Base-by-base conservation (phyloP, 2,797 vertebrate genomes). In the Trachurus trachurus region DNA sequence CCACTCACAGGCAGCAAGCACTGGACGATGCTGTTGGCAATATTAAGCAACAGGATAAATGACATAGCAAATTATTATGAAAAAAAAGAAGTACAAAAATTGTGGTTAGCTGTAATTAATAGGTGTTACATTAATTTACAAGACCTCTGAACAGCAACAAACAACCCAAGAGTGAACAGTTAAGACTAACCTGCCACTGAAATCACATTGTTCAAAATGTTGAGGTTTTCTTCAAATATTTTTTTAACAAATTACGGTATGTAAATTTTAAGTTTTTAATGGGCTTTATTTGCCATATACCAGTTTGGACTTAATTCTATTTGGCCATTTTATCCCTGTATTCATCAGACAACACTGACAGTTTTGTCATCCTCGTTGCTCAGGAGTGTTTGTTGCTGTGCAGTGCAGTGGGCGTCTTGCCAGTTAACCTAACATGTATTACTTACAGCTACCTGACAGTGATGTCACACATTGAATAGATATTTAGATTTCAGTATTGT, bases 391-490 rank as follows among this genome's bases (percentile, higher is more conserved):
- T 34, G 37, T 57, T 44, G 17, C 22, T 31, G 9, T 40, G 15
- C 29, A 26, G 21, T 13, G 29, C 40, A 54, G 47, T 40, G 57
- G 44, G 42, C 44, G 53, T 61, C 40, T 19, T 22, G 19, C 60
- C n/a, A 44, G 19, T 66, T 50, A 44, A 12, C 67, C 45, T 44
- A 19, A 49, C 37, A 34, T 21, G 9, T 31, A 12, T 63, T 11
- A 62, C 29, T n/a, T n/a, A 17, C 29, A 49, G 40, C 9, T 50
- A 7, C 49, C 50, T 58, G n/a, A 70, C 39, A 61, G 61, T 65
- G 4, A 76, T 50, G 50, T 69, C 81, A 75, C 82, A 77, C 83
- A 63, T 5, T 59, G 31, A 61, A 31, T 56, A 66, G n/a, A 69
- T 59, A 74, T 74, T 68, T 66, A 68, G 29, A 63, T 82, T 54